Percentiles rank a stretch among this genome's conserved stretches.
Conservation (phyloP, 1,140 invertebrate species). For the Neuroterus valhalla region DNA sequence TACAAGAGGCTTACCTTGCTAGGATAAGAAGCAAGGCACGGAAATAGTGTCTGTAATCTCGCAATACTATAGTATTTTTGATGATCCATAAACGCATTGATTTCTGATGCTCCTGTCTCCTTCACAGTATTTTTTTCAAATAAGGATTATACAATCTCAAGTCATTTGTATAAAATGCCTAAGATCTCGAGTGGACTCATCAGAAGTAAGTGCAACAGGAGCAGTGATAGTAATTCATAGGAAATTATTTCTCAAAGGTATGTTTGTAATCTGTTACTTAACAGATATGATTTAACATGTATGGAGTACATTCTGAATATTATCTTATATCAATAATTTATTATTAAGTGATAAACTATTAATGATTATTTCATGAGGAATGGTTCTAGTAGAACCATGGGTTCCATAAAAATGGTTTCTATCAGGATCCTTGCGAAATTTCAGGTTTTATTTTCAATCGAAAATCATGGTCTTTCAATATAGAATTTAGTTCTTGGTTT, state of each 20-base stretch:
- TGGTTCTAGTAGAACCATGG: too few species aligned
- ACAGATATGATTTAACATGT: too few species aligned
- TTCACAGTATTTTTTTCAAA: background rate
- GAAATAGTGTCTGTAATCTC: constrained; percentile 9
- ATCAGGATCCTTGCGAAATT: too few species aligned
- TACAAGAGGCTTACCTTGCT: background rate
- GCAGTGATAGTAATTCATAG: background rate
- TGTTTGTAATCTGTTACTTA: background rate
- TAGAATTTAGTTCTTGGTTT: too few species aligned
- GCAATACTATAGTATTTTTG: background rate
- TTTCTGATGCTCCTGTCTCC: too few species aligned
- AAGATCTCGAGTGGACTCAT: background rate
- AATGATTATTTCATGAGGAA: too few species aligned
- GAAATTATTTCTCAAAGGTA: background rate
- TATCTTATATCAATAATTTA: too few species aligned
- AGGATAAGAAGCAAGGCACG: background rate
- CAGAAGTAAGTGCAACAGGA: background rate
- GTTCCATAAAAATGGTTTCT: too few species aligned
- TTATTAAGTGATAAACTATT: too few species aligned
- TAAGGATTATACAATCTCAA: background rate
- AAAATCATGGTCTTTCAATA: too few species aligned
- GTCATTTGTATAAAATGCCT: background rate
- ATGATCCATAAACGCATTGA: background rate
- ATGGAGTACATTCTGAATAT: too few species aligned
- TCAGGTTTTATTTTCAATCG: too few species aligned